Conservation (phyloP, 2,888 invertebrate species). For the Eristalinus aeneus region DNA sequence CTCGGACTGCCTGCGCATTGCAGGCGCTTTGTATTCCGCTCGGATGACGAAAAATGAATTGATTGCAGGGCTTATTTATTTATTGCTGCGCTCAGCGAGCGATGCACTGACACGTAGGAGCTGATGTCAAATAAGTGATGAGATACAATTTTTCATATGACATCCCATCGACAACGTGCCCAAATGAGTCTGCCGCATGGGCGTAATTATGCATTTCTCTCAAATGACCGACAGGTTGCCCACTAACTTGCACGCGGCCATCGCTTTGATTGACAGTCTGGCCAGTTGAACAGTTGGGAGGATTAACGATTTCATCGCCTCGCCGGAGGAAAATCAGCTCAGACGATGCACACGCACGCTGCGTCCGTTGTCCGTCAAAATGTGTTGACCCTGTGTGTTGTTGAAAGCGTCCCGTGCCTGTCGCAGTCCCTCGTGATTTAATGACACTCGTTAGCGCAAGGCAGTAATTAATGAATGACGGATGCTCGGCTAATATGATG, state of each 20-base stretch:
- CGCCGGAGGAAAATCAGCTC: neutral
- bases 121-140: conserved; percentile 54
- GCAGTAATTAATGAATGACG: conserved; percentile 46
- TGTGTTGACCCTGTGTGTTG: conserved; percentile 24
- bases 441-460: conserved; percentile 36
- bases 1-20: neutral
- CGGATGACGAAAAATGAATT: conserved; percentile 20
- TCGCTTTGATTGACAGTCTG: conserved; percentile 45
- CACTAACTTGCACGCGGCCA: conserved; percentile 36
- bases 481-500: conserved; percentile 19
- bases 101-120: neutral
- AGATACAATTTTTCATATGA: conserved; percentile 46
- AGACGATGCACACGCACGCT: neutral
- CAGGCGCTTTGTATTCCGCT: conserved; percentile 32
- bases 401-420: conserved; percentile 20
- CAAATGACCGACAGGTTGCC: conserved; percentile 45
- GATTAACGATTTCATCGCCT: conserved; percentile 50
- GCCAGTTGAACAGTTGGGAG: conserved; percentile 33
- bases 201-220: conserved; percentile 53
- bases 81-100: neutral
- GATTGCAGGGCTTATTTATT: conserved; percentile 25
- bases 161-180: conserved; percentile 51
- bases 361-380: conserved; percentile 11
- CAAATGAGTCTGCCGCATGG: conserved; percentile 39
- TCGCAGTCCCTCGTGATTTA: conserved; percentile 44